Evolutionary conservation across 2,797 vertebrate species (phyloP).

Genomic region (Esox masquinongy): DNA sequence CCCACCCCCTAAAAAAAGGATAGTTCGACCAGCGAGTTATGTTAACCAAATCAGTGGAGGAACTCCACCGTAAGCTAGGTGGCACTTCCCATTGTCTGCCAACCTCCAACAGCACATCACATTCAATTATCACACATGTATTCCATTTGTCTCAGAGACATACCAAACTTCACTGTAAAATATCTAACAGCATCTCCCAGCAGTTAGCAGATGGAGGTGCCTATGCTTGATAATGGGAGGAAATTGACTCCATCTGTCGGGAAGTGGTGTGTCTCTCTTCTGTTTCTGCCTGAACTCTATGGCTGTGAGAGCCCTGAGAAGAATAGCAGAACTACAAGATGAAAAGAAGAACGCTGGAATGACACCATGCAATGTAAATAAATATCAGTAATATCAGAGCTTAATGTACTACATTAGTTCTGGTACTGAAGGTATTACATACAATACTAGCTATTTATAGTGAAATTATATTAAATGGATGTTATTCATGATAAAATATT

Average conservation of each 20-base stretch:
- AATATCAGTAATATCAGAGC: not conserved
- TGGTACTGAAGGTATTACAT: not conserved
- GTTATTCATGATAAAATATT: not conserved
- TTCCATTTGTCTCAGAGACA: slow-evolving; percentile 49
- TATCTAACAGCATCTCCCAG: slow-evolving; percentile 50
- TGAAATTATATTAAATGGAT: not conserved
- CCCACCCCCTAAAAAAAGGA: not conserved
- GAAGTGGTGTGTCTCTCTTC: slow-evolving; percentile 19
- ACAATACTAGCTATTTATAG: not conserved
- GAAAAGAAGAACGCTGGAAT: not conserved
- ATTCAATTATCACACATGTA: slow-evolving; percentile 46
- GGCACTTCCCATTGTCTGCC: slow-evolving; percentile 19
- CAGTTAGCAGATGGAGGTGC: slow-evolving; percentile 58
- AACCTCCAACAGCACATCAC: not conserved
- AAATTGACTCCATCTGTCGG: slow-evolving; percentile 65
- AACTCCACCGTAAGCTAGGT: slow-evolving; percentile 19
- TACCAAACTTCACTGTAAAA: slow-evolving; percentile 49
- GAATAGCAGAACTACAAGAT: not conserved
- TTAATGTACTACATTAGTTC: not conserved
- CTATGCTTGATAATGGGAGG: slow-evolving; percentile 57
- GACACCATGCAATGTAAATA: not conserved
- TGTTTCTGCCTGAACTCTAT: not conserved
- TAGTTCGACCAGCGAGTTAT: slow-evolving; percentile 7
- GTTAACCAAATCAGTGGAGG: slow-evolving; percentile 33
- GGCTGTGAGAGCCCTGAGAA: slow-evolving; percentile 5